A percentile compares a stretch with the other conserved stretches of the same genome.
phyloP scores from a whole-genome alignment of 2,797 vertebrate genomes.

The Falco cherrug region DNA sequence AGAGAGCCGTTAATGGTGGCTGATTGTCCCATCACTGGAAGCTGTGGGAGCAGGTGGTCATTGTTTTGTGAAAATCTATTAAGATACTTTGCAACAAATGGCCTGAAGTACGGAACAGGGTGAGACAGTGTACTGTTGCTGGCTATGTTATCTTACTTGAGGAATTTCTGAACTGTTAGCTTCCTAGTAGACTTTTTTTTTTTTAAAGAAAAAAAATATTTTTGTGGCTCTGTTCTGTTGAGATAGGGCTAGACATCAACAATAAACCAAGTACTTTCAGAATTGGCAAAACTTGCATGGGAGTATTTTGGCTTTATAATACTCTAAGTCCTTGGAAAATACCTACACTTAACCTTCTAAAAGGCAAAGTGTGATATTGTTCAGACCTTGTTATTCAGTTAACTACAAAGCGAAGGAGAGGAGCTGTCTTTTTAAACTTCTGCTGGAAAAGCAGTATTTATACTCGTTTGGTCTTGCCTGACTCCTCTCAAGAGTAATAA shows the following conservation, averaged over 20 bases:
- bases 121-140: background rate
- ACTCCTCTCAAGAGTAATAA: background rate
- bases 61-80: slow-evolving; percentile 15
- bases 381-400: background rate
- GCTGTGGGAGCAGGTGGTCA: slow-evolving; percentile 46
- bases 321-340: background rate
- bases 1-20: background rate
- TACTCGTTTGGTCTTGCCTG: background rate
- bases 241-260: slow-evolving; percentile 37
- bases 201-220: background rate
- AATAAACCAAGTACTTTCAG: background rate
- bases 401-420: background rate
- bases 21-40: background rate
- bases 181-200: slow-evolving; percentile 5
- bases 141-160: slow-evolving; percentile 40
- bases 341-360: background rate
- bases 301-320: background rate
- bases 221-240: background rate
- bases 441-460: background rate
- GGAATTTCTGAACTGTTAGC: slow-evolving; percentile 5
- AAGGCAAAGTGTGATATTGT: background rate
- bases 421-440: background rate
- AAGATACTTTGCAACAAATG: background rate
- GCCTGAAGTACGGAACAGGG: background rate
- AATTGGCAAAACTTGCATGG: background rate